phyloP scores from a whole-genome alignment of 2,113 vertebrate species.

The Hippocampus comes region DNA sequence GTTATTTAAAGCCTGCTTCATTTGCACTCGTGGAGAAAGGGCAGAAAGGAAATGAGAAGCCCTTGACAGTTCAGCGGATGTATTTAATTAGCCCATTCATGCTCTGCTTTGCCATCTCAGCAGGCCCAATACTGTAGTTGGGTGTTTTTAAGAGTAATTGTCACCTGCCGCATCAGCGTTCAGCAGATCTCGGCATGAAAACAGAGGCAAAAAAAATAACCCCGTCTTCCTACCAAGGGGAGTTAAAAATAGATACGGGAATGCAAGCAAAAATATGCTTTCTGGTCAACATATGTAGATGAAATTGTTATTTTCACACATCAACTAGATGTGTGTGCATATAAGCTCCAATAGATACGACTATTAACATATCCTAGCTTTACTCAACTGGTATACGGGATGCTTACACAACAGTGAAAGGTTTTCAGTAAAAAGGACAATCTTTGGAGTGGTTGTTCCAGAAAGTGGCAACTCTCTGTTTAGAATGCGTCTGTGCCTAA shows the following conservation, averaged over 20 bases:
- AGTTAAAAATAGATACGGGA: neutral
- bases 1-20: conserved; percentile 66
- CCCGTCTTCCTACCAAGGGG: neutral
- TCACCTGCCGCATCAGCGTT: conserved; percentile 63
- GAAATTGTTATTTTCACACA: neutral
- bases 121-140: conserved; percentile 44
- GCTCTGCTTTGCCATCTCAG: conserved; percentile 54
- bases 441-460: neutral
- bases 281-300: neutral
- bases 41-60: conserved; percentile 60
- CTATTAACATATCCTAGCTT: neutral
- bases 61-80: conserved; percentile 51
- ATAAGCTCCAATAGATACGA: neutral
- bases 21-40: conserved; percentile 66
- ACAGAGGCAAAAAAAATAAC: conserved; percentile 21
- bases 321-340: neutral
- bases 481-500: neutral
- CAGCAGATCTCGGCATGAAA: conserved; percentile 46
- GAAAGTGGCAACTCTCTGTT: neutral
- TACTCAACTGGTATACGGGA: too few relatives aligned
- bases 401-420: neutral
- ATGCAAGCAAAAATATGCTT: neutral
- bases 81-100: conserved; percentile 70
- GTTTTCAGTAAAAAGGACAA: neutral
- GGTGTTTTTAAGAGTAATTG: conserved; percentile 62